Percentiles rank a stretch among this genome's conserved stretches.
These are phyloP conservation scores for Micromesistius poutassou DNA, from an alignment of 2,797 vertebrate genomes.

Conservation along the genomic window DNA sequence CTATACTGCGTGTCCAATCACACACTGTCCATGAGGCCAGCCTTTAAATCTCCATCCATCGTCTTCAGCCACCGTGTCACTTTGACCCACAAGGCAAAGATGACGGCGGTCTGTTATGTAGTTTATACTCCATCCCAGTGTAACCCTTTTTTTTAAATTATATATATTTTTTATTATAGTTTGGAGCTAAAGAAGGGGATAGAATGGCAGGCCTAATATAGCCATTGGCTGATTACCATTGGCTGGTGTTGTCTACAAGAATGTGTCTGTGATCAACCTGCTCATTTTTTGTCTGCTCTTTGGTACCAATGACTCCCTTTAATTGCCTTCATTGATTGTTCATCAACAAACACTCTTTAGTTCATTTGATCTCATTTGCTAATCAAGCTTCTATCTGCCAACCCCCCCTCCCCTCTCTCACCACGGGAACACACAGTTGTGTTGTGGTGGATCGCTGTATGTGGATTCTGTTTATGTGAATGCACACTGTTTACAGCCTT, in stretches of 20 bases:
- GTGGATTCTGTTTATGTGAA: not conserved
- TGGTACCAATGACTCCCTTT: not conserved
- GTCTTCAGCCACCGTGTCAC: not conserved
- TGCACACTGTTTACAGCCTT: not conserved
- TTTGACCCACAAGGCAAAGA: not conserved
- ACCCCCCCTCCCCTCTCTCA: not conserved
- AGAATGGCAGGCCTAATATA: not conserved
- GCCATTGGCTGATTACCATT: not conserved
- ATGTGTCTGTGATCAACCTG: not conserved
- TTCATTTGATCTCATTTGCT: constrained; percentile 13
- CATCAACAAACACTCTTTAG: constrained; percentile 1
- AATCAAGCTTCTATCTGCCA: not conserved
- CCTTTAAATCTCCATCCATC: not conserved
- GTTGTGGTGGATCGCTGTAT: not conserved
- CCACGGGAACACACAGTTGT: not conserved
- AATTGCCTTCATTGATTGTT: constrained; percentile 8
- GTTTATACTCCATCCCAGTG: not conserved
- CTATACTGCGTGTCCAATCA: constrained; percentile 2
- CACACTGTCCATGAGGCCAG: not conserved
- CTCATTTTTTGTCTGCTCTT: not conserved
- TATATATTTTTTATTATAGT: not conserved
- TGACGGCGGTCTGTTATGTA: not conserved
- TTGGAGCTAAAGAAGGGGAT: not conserved
- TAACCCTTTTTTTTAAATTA: not conserved
- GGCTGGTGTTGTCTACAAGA: not conserved